These are phyloP conservation scores for Ptiloglossa arizonensis DNA, from an alignment of 1,140 invertebrate genomes.

Conservation along the genomic window DNA sequence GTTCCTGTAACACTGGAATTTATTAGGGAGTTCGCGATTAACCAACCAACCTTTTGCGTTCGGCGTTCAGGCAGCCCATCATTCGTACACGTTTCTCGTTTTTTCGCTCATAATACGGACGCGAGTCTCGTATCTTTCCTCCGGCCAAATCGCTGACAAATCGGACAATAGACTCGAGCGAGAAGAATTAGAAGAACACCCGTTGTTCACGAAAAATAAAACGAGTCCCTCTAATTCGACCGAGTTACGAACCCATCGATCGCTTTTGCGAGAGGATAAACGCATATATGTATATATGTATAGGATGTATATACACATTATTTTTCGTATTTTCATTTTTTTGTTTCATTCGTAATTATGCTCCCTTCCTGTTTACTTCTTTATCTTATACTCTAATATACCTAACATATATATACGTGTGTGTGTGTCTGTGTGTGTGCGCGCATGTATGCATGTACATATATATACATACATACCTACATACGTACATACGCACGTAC, in stretches of 20 bases:
- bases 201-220: neutral
- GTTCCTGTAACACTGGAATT: slow-evolving; percentile 3
- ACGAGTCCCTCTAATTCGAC: slow-evolving; percentile 2
- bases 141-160: neutral
- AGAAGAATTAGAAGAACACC: slow-evolving; percentile 17
- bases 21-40: neutral
- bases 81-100: neutral
- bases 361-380: neutral
- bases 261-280: neutral
- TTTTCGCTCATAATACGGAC: neutral
- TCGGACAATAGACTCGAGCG: no score
- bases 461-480: no score
- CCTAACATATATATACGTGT: slow-evolving; percentile 61
- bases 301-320: slow-evolving; percentile 53
- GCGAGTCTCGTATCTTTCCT: neutral
- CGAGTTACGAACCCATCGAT: slow-evolving; percentile 22
- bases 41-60: slow-evolving; percentile 19
- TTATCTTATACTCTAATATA: slow-evolving; percentile 49
- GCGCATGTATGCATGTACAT: no score
- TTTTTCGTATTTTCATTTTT: slow-evolving; percentile 26
- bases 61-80: slow-evolving; percentile 48
- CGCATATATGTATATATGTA: slow-evolving; percentile 21
- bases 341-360: slow-evolving; percentile 21
- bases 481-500: no score
- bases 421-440: no score